phyloP scores from a whole-genome alignment of 2,797 vertebrate genomes.

The Nannoperca obscura region DNA sequence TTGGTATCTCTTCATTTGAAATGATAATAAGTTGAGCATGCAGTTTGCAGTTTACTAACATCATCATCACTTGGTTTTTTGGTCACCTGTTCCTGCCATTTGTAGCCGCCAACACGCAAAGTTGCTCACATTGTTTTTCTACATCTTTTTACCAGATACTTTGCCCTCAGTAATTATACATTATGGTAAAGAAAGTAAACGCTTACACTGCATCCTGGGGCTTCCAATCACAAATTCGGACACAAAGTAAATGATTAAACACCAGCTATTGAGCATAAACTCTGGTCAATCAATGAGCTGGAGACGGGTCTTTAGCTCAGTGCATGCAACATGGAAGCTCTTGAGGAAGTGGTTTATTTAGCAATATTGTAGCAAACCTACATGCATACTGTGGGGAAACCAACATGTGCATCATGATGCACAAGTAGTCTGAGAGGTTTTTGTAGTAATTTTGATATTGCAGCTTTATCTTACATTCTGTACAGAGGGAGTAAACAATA shows the following conservation, averaged over 20 bases:
- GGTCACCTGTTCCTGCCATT: neutral
- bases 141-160: neutral
- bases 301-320: neutral
- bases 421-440: conserved; percentile 33
- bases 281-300: neutral
- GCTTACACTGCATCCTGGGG: neutral
- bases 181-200: neutral
- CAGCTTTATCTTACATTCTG: neutral
- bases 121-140: neutral
- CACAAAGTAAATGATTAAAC: neutral
- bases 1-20: neutral
- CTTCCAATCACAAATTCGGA: neutral
- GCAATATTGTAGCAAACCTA: conserved; percentile 48
- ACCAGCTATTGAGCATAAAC: neutral
- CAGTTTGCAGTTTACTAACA: neutral
- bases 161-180: too few species aligned
- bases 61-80: neutral
- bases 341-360: conserved; percentile 70
- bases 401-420: conserved; percentile 42
- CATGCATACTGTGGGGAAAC: conserved; percentile 32
- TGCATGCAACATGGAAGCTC: neutral
- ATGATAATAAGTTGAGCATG: too few species aligned
- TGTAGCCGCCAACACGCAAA: fast-evolving
- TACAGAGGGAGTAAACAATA: neutral
- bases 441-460: conserved; percentile 42